These are phyloP conservation scores for Drosophila vallismaia DNA, from an alignment of 2,888 invertebrate species.

Conservation along the genomic window DNA sequence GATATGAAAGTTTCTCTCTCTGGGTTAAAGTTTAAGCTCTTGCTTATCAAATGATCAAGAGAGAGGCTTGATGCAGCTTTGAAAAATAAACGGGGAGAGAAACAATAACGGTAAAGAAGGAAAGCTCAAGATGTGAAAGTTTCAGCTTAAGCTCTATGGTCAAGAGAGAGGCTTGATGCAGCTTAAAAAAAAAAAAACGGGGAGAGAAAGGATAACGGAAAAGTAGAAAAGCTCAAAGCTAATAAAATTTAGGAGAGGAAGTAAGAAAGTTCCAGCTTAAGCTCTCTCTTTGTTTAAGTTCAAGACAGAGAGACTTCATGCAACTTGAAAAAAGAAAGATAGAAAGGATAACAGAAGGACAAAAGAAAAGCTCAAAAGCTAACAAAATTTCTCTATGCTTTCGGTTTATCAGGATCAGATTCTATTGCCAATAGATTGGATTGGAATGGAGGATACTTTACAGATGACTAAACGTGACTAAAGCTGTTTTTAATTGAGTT, in stretches of 20 bases:
- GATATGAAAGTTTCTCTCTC: too few species aligned
- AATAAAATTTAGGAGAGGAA: too few species aligned
- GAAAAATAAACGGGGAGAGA: not conserved
- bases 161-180: too few species aligned
- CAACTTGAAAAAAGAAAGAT: not conserved
- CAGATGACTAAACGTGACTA: not conserved
- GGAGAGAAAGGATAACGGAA: not conserved
- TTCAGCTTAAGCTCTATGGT: too few species aligned
- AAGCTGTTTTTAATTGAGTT: constrained; percentile 83
- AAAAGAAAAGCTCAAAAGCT: not conserved
- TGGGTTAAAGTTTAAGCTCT: not conserved
- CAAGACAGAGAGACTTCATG: not conserved
- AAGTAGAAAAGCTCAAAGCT: not conserved
- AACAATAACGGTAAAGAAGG: too few species aligned
- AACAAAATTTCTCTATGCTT: not conserved
- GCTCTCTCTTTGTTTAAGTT: not conserved
- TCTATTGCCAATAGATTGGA: not conserved
- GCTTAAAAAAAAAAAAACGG: too few species aligned
- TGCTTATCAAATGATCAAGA: not conserved
- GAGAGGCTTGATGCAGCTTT: not conserved
- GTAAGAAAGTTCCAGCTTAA: too few species aligned
- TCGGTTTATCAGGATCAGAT: not conserved
- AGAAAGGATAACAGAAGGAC: not conserved
- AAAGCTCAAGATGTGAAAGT: too few species aligned
- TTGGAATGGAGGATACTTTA: constrained; percentile 2